Percentiles rank a stretch among this genome's conserved stretches.
Conservation (phyloP, 1,140 invertebrate genomes). For the Cephus cinctus region DNA sequence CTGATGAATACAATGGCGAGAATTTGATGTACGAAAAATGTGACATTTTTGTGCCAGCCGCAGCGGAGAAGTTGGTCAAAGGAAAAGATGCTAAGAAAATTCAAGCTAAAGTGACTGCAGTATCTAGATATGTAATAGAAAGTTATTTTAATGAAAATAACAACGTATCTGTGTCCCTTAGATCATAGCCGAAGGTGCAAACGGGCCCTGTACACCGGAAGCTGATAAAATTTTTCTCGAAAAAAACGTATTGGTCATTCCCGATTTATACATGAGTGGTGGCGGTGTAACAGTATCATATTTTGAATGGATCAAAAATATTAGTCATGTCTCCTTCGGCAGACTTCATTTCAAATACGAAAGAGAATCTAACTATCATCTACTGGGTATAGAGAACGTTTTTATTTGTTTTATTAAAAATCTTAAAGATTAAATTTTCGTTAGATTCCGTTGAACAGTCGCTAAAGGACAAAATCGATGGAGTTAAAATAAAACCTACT, state of each 20-base stretch:
- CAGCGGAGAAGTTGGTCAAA: slow-evolving; percentile 78
- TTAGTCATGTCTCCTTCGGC: slow-evolving; percentile 88
- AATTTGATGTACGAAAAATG: slow-evolving; percentile 73
- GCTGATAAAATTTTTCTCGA: slow-evolving; percentile 75
- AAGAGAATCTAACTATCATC: slow-evolving; percentile 73
- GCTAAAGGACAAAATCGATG: slow-evolving; percentile 67
- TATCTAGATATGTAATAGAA: not conserved
- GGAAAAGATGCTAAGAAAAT: slow-evolving; percentile 74
- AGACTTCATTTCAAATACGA: slow-evolving; percentile 85
- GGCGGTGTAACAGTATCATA: slow-evolving; percentile 91
- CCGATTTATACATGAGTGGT: slow-evolving; percentile 82
- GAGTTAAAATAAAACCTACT: slow-evolving; percentile 52
- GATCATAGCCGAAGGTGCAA: slow-evolving; percentile 76
- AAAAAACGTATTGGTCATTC: slow-evolving; percentile 77
- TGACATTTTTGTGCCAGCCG: slow-evolving; percentile 86
- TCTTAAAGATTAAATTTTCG: slow-evolving; percentile 31
- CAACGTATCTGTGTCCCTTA: no score
- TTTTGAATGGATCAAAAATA: slow-evolving; percentile 91
- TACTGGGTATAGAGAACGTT: slow-evolving; percentile 59
- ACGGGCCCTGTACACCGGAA: slow-evolving; percentile 83
- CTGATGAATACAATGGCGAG: slow-evolving; percentile 61
- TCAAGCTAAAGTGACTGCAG: slow-evolving; percentile 67
- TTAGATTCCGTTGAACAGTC: slow-evolving; percentile 74
- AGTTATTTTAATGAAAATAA: no score
- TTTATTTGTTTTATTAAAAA: not conserved